Percentiles rank a stretch among this genome's conserved stretches.
phyloP scores from a whole-genome alignment of 2,888 invertebrate genomes.

The Hypomecis punctinalis region DNA sequence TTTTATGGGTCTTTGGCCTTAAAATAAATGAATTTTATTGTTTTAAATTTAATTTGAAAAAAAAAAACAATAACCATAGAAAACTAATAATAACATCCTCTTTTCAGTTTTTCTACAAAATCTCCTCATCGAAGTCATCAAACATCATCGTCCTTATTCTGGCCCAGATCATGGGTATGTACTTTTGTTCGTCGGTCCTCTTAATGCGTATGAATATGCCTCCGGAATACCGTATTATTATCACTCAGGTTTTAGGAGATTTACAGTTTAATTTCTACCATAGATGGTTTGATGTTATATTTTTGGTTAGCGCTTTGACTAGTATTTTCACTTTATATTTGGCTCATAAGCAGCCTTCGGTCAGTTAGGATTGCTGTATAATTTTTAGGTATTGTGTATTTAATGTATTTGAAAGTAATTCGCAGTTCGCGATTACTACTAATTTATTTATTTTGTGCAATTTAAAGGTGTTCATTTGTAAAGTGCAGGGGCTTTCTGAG shows the following conservation, averaged over 20 bases:
- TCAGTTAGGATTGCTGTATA: slow-evolving; percentile 57
- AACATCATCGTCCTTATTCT: slow-evolving; percentile 98
- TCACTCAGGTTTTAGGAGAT: slow-evolving; percentile 95
- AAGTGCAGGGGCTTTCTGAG: no score
- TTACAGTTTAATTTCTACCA: slow-evolving; percentile 99
- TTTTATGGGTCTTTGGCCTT: no score
- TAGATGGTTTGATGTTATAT: slow-evolving; percentile 99
- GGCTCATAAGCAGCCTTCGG: slow-evolving; percentile 95
- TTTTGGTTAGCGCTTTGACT: slow-evolving; percentile 97
- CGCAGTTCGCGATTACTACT: no score
- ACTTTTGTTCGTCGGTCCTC: slow-evolving; percentile 98
- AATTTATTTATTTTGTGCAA: no score
- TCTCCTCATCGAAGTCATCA: slow-evolving; percentile 99
- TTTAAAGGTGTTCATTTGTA: no score
- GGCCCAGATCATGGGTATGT: slow-evolving; percentile 99
- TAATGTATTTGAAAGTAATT: no score
- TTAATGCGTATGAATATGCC: slow-evolving; percentile 99
- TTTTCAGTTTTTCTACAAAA: slow-evolving; percentile 98
- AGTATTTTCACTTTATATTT: slow-evolving; percentile 98
- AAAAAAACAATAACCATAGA: no score
- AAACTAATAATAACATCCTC: slow-evolving; percentile 12
- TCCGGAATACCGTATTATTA: slow-evolving; percentile 96
- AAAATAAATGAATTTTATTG: no score
- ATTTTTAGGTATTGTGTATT: no score
- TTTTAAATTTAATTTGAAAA: no score